Base-by-base conservation (phyloP, 2,888 invertebrate species). In the Brachyopa scutellaris region DNA sequence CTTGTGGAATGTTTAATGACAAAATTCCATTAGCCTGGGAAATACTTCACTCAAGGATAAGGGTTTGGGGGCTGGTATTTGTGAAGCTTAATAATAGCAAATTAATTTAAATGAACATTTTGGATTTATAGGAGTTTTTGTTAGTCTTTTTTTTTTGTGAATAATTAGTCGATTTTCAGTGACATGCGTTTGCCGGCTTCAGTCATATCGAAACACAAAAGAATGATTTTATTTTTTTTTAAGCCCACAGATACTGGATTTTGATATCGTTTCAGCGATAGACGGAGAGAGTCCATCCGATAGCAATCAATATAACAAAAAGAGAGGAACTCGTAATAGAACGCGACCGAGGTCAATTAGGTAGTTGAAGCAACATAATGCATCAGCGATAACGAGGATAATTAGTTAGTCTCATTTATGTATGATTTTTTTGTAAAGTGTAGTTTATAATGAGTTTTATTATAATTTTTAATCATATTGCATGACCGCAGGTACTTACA, bases 311-410 rank as follows among this genome's bases (percentile, higher is more conserved):
- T n/a, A n/a, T n/a, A n/a, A n/a, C n/a, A n/a, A n/a, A n/a, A n/a
- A n/a, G n/a, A n/a, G n/a, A n/a, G n/a, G n/a, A n/a, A n/a, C n/a
- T n/a, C n/a, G n/a, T n/a, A n/a, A 26, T 13, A 45, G 67, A 72
- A 31, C 79, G 79, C 73, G 79, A 79, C 73, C 45, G 67, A 53
- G 38, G 53, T 45, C 79, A 73, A 79, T 79, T 73, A 79, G 26
- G 19, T 7, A n/a, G n/a, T n/a, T n/a, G n/a, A n/a, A n/a, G n/a
- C n/a, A n/a, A n/a, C n/a, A n/a, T n/a, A n/a, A n/a, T n/a, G n/a
- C n/a, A 80, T 57, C 57, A 45, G 33, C 45, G 49, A 47, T 69
- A 64, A 70, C 80, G 74, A 74, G 76, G 61, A 64, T 62, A 70
- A 45, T 66, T 79, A 61, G 31, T 69, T 19, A 45, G 38, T 47